Evolutionary conservation across 2,888 invertebrate genomes (phyloP).

Genomic region (Hirtodrosophila histrioides): DNA sequence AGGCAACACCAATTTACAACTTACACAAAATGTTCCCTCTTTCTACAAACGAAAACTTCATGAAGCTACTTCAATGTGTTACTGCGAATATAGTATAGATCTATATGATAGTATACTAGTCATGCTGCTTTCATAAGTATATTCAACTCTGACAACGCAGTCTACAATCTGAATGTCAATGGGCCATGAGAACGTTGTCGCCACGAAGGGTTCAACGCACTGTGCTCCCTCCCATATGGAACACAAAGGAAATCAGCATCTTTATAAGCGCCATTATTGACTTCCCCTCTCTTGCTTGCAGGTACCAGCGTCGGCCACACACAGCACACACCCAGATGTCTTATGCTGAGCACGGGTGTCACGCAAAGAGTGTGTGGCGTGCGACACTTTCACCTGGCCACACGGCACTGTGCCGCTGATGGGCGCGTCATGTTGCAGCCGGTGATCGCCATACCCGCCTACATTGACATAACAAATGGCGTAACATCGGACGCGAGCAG

Average conservation of each 20-base stretch:
- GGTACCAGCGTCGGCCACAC: constrained; percentile 53
- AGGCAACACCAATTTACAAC: no score
- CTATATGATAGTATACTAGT: no score
- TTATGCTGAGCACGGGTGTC: constrained; percentile 38
- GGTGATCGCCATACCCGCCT: constrained; percentile 56
- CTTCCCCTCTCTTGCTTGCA: constrained; percentile 12
- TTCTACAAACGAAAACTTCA: no score
- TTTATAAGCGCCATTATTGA: no score
- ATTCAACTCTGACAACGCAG: background rate
- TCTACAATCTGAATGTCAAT: constrained; percentile 2
- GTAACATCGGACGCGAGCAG: constrained; percentile 45
- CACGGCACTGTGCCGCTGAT: constrained; percentile 36
- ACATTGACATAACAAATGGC: constrained; percentile 70
- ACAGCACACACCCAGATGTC: constrained; percentile 53
- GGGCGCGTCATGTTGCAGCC: constrained; percentile 41
- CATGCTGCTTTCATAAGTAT: no score
- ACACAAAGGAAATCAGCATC: background rate
- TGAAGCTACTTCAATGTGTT: no score
- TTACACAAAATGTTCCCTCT: no score
- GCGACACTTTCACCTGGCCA: constrained; percentile 60
- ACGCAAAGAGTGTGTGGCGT: constrained; percentile 3
- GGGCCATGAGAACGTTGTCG: background rate
- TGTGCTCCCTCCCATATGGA: background rate
- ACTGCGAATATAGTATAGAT: no score
- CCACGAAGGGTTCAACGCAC: background rate